A percentile compares a stretch with the other conserved stretches of the same genome.
Conservation (phyloP, 2,888 invertebrate genomes). For the Mythimna pallens region DNA sequence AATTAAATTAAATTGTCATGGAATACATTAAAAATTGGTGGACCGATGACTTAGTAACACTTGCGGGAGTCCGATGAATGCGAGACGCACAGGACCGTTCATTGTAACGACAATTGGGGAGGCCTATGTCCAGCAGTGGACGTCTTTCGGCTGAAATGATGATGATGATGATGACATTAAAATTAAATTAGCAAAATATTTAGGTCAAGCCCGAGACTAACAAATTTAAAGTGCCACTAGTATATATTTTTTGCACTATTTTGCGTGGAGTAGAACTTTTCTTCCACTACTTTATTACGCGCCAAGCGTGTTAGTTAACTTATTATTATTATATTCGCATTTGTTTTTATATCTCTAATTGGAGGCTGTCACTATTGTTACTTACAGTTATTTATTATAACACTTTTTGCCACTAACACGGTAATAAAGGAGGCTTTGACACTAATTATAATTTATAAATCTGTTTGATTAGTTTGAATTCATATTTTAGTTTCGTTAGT, state of each 20-base stretch:
- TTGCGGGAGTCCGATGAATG: too few relatives aligned
- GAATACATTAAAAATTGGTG: too few relatives aligned
- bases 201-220: too few relatives aligned
- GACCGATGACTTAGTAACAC: too few relatives aligned
- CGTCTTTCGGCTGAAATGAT: too few relatives aligned
- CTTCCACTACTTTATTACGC: neutral
- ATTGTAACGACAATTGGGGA: too few relatives aligned
- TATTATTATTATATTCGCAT: neutral
- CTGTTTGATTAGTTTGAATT: neutral
- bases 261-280: slow-evolving; percentile 26
- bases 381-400: slow-evolving; percentile 26
- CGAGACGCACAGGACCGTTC: too few relatives aligned
- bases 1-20: too few relatives aligned
- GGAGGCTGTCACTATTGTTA: slow-evolving; percentile 47
- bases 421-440: slow-evolving; percentile 31
- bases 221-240: too few relatives aligned
- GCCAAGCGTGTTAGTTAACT: slow-evolving; percentile 6
- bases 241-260: neutral
- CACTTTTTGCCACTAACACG: neutral
- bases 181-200: too few relatives aligned
- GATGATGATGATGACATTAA: too few relatives aligned
- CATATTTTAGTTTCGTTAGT: neutral
- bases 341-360: slow-evolving; percentile 50
- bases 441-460: slow-evolving; percentile 23
- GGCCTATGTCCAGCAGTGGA: too few relatives aligned